These are phyloP conservation scores for Chironomus tepperi DNA, from an alignment of 1,140 invertebrate genomes.

Conservation along the genomic window DNA sequence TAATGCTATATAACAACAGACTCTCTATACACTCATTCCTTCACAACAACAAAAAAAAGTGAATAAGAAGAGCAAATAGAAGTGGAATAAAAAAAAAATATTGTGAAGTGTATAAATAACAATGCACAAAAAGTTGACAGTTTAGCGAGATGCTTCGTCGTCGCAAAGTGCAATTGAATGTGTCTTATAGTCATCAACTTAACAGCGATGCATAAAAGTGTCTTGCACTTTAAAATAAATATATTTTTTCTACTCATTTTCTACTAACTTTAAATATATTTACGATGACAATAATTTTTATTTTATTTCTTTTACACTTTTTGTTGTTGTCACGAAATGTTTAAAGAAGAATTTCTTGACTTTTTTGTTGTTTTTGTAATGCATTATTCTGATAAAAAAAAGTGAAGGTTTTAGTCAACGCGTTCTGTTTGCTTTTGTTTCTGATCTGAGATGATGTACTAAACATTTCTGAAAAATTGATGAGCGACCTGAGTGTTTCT, in stretches of 20 bases:
- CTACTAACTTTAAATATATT: not conserved
- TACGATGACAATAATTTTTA: not conserved
- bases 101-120: conserved; percentile 20
- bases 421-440: no score
- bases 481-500: no score
- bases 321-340: no score
- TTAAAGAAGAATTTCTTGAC: no score
- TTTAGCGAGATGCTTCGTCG: not conserved
- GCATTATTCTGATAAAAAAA: no score
- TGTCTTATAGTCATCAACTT: conserved; percentile 2
- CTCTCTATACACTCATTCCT: no score
- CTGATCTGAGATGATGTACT: no score
- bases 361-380: no score
- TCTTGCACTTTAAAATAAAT: not conserved
- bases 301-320: not conserved
- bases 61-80: not conserved
- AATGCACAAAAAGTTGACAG: conserved; percentile 15
- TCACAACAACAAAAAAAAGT: not conserved
- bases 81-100: no score
- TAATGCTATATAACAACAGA: not conserved
- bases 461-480: no score
- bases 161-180: conserved; percentile 15
- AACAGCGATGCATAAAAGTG: no score
- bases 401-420: no score
- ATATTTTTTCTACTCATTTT: not conserved